Base-by-base conservation (phyloP, 2,797 vertebrate genomes). In the Rhinogobio ventralis region DNA sequence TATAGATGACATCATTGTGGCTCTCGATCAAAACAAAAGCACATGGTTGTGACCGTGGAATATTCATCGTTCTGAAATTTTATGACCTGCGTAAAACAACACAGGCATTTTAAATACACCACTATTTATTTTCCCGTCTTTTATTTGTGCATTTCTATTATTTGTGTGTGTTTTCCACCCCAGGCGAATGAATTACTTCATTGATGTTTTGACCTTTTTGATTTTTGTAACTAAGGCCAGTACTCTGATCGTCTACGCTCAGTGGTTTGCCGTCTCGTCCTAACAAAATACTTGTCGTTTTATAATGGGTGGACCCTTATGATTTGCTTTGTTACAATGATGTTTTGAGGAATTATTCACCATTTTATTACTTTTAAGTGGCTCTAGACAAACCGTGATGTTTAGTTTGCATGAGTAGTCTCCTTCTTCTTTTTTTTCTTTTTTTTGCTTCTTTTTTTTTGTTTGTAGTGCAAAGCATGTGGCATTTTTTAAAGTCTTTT, bases 311-410 rank as follows among this genome's bases (percentile, higher is more conserved):
- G 45, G 82, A 76, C 83, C 49, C 72, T 84, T 66, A 84, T 81
- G 81, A 79, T 79, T 86, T 87, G 79, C 79, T 89, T 77, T 90
- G 83, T 30, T 80, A 86, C 53, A 68, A 79, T 84, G 74, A 87
- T 87, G 81, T 84, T 86, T 85, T 78, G 46, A 77, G 62, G 68
- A 68, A 79, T 72, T 85, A 83, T 74, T 83, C 15, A 30, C 69
- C 36, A 36, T 83, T 86, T 84, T 82, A 75, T 79, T 78, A 25
- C 55, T 51, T 69, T 81, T 75, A 69, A 68, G 42, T 42, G 66
- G 66, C 67, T 81, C 51, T 87, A 64, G 68, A 86, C 77, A n/a
- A 73, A 69, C 75, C 51, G 20, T 42, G 28, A 49, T 80, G 68
- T 76, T 45, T 33, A 49, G 46, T n/a, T 53, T 19, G 33, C 69